Conservation (phyloP, 2,888 invertebrate species). For the Pristionchus entomophagus region DNA sequence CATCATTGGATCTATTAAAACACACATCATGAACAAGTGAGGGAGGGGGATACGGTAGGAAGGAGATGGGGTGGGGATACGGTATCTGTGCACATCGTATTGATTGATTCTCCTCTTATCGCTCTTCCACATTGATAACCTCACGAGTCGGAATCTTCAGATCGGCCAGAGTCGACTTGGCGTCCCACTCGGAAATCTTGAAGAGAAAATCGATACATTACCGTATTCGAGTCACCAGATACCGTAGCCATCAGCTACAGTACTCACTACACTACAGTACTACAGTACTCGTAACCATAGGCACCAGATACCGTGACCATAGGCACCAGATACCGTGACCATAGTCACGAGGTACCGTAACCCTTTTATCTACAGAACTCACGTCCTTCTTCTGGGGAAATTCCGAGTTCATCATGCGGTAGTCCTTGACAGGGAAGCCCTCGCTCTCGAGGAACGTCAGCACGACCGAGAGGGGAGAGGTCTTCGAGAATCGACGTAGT, state of each 20-base stretch:
- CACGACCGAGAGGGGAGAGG: slow-evolving; percentile 59
- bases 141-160: slow-evolving; percentile 93
- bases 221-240: background rate
- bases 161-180: slow-evolving; percentile 85
- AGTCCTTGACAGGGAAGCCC: slow-evolving; percentile 64
- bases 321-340: background rate
- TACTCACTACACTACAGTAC: background rate
- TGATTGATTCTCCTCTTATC: slow-evolving; percentile 74
- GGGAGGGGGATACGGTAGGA: background rate
- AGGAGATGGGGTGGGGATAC: background rate
- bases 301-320: too few species aligned
- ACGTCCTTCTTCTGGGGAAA: slow-evolving; percentile 70
- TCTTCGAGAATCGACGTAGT: slow-evolving; percentile 67
- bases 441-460: slow-evolving; percentile 66
- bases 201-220: background rate
- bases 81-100: slow-evolving; percentile 76
- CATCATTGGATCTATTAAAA: background rate
- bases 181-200: slow-evolving; percentile 88
- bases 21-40: background rate
- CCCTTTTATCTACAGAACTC: slow-evolving; percentile 49
- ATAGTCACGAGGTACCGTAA: background rate
- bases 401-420: slow-evolving; percentile 71
- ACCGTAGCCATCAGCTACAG: background rate
- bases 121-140: slow-evolving; percentile 92
- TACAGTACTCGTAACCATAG: too few species aligned